phyloP scores from a whole-genome alignment of 2,113 vertebrate genomes.

The Synodontis membranacea region DNA sequence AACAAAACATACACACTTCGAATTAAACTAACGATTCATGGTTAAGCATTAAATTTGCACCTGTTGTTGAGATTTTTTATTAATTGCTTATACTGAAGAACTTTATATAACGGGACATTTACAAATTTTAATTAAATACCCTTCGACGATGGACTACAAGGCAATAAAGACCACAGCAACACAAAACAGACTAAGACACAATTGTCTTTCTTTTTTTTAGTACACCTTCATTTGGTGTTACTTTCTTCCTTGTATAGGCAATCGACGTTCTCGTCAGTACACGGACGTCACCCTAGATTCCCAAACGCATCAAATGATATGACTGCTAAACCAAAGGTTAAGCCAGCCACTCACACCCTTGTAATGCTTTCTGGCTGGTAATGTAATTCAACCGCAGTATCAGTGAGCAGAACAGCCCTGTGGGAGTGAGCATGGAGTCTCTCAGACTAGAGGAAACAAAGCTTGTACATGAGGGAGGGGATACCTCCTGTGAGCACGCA shows the following conservation, averaged over 20 bases:
- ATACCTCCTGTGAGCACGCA: slow-evolving; percentile 1
- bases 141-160: neutral
- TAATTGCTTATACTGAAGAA: neutral
- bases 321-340: neutral
- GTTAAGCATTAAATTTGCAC: neutral
- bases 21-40: neutral
- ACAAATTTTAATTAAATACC: neutral
- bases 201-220: neutral
- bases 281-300: neutral
- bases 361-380: neutral
- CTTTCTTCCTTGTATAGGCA: neutral
- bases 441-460: neutral
- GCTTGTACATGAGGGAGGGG: neutral
- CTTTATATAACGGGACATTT: neutral
- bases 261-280: neutral
- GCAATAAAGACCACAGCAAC: neutral
- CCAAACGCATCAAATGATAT: neutral
- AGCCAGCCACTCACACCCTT: slow-evolving; percentile 4
- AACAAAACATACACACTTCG: neutral
- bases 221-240: neutral
- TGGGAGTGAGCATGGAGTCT: slow-evolving; percentile 8
- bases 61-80: neutral
- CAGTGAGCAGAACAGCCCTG: slow-evolving; percentile 5
- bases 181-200: neutral
- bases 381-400: neutral